phyloP scores from a whole-genome alignment of 2,888 invertebrate species.

The Adelognathus sp. region DNA sequence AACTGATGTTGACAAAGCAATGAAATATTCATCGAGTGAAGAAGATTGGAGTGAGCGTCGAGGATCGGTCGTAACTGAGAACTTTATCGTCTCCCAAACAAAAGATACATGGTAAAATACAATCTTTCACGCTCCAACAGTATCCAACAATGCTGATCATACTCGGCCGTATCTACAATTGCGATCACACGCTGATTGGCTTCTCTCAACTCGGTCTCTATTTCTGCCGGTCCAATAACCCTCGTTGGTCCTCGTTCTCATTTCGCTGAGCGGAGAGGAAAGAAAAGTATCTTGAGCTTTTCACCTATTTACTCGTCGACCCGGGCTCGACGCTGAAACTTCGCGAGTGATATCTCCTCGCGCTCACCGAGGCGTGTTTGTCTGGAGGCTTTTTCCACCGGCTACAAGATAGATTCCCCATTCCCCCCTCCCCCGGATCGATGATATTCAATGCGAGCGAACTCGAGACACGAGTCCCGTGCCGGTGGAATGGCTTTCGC shows the following conservation, averaged over 20 bases:
- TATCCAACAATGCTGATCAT: background rate
- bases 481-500: slow-evolving; percentile 25
- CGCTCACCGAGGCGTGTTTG: background rate
- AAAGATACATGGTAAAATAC: no score
- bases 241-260: slow-evolving; percentile 9
- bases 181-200: background rate
- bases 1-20: no score
- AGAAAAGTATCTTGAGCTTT: background rate
- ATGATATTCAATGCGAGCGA: slow-evolving; percentile 28
- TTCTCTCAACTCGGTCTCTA: background rate
- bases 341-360: background rate
- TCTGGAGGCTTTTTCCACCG: background rate
- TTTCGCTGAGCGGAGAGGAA: background rate
- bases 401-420: background rate
- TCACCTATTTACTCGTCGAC: slow-evolving; percentile 7
- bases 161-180: background rate
- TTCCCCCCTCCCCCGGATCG: slow-evolving; percentile 4
- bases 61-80: no score
- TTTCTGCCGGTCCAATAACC: background rate
- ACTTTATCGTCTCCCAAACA: no score
- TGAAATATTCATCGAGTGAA: no score
- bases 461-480: background rate
- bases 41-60: no score
- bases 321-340: background rate
- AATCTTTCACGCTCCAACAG: background rate